Conservation (phyloP, 2,797 vertebrate species). For the Pipistrellus nathusii region DNA sequence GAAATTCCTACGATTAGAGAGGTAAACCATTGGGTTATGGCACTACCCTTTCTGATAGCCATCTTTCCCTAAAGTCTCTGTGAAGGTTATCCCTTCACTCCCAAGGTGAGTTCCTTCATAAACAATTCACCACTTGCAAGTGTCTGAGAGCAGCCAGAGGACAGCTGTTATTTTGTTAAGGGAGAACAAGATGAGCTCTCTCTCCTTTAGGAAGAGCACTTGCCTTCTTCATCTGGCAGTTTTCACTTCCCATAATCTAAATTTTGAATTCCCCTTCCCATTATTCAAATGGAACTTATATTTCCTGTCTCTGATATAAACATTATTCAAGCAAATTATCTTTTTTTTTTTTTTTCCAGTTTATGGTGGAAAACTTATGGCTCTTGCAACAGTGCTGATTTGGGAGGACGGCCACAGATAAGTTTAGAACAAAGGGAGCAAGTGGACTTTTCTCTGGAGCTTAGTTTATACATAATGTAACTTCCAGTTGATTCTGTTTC, state of each 20-base stretch:
- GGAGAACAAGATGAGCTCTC: neutral
- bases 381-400: neutral
- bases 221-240: constrained; percentile 52
- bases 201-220: constrained; percentile 13
- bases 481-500: constrained; percentile 23
- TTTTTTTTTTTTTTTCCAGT: constrained; percentile 26
- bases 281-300: constrained; percentile 56
- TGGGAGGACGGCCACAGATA: neutral
- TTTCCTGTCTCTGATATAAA: constrained; percentile 46
- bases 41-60: neutral
- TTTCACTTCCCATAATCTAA: constrained; percentile 54
- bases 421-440: constrained; percentile 40
- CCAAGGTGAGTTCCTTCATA: constrained; percentile 45
- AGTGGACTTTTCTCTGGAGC: constrained; percentile 6
- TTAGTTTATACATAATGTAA: constrained; percentile 41
- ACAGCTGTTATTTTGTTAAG: neutral
- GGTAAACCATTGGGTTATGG: neutral
- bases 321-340: constrained; percentile 37
- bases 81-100: constrained; percentile 23
- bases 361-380: neutral
- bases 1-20: constrained; percentile 4
- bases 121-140: constrained; percentile 46
- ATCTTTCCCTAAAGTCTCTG: constrained; percentile 27
- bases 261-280: neutral
- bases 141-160: neutral